Evolutionary conservation across 2,797 vertebrate genomes (phyloP), one percentile per base, ranked within the genome.

Genomic region (Protosalanx chinensis): DNA sequence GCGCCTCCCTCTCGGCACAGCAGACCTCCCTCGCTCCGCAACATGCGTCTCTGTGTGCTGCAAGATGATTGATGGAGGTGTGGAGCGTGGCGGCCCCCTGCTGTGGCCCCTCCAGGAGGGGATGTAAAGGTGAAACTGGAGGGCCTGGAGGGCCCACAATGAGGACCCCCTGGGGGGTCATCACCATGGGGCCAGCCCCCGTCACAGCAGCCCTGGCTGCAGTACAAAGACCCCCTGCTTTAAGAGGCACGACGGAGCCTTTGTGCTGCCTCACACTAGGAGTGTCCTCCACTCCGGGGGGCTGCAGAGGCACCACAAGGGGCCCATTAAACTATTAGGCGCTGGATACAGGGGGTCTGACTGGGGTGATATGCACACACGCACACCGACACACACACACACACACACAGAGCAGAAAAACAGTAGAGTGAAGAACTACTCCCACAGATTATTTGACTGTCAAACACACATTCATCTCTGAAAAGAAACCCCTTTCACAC

Each of bases 41-140:
- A n/a, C n/a, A n/a, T n/a, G n/a, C n/a, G 37, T 41, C 8, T 41
- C 37, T 41, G 37, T 3, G 37, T 10, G 37, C 37, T 3, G n/a
- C 37, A 12, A 10, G 51, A 7, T 76, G 80, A 76, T 68, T 80
- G 80, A 1, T 73, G 80, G 81, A 71, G 71, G 67, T 64, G 66
- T 51, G 18, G 15, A 53, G 51, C 68, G 76, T 88, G 88, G 88
- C 88, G 67, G 80, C 85, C 76, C 73, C 89, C 90, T 76, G 85
- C 75, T 69, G 87, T 64, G 86, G 78, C 87, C n/a, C 87, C n/a
- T 78, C 81, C 72, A 82, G 82, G 91, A 88, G 79, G 82, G 77
- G 77, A 82, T 91, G 89, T 92, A 90, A 91, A 93, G 92, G 91
- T 93, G 91, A 92, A 88, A 88, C 82, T 83, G 80, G 87, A 74